Base-by-base conservation (phyloP, 2,888 invertebrate species). In the Cryptus viduatorius region DNA sequence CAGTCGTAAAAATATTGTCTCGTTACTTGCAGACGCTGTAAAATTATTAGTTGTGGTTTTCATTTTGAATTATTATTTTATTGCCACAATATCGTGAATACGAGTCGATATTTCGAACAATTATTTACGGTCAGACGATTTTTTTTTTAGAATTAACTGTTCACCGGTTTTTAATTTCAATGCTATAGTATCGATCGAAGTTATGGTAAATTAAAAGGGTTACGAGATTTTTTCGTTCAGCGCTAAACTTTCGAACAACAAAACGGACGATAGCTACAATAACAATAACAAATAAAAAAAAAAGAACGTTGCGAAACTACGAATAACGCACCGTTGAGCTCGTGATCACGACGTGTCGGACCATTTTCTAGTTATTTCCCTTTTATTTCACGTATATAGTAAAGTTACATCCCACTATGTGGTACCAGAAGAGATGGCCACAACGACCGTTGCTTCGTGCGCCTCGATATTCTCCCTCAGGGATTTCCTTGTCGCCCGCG, bases 311-410 rank as follows among this genome's bases (percentile, higher is more conserved):
- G 19, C 3, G 8, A 0, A 8, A 10, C 1, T 16, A 19, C 8
- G 53, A 14, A 53, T 19, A 53, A 53, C 16, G 53, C 53, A 16
- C 19, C 56, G 56, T 56, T 56, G 24, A 56, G 24, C 12, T 24
- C 56, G 24, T 24, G 24, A 56, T 24, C 19, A 56, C 56, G 56
- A 56, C 56, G 24, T 56, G 56, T 4, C 24, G 56, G 19, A 56
- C 24, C 8, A 10, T 56, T 56, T 56, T 56, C 56, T 56, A 8
- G 56, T 56, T 56, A 56, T 56, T 56, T 56, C 19, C 12, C 19
- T 56, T 12, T 56, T 56, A 24, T 56, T 56, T 10, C 12, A 56
- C 56, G 10, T 24, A 10, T 19, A 56, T 56, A 24, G 56, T 10
- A 56, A 24, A 56, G 24, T 16, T 10, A 16, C 10, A 10, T 4